Evolutionary conservation across 2,888 invertebrate genomes (phyloP), one percentile per base, ranked within the genome.

Genomic region (Drosophila tanythrix): DNA sequence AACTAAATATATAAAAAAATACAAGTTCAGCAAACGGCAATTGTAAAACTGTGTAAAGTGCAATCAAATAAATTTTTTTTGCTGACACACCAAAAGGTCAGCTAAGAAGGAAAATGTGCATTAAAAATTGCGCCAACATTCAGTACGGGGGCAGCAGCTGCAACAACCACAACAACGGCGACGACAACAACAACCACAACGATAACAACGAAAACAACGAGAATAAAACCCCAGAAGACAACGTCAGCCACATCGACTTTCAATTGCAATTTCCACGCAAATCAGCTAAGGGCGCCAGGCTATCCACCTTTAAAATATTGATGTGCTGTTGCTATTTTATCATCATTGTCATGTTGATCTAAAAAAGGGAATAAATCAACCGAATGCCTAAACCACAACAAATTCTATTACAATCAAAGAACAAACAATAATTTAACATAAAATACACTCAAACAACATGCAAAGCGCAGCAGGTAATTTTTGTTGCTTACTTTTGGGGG

Each of bases 251-350:
- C 53, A 50, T 77, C 38, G 62, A 79, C 25, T 76, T 78, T 27
- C 72, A 89, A 35, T 67, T 87, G 73, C 77, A 77, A 50, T 63
- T 89, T 53, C 86, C 85, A 50, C 82, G 71, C 56, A 78, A 76
- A 65, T 70, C 73, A 31, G 27, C 50, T 27, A 64, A 67, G 55
- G 58, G 70, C 53, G 60, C 55, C 33, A 82, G 78, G 38, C 52
- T 86, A 67, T 82, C 90, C 61, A 78, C 76, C 78, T 90, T 83
- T 65, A 90, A 90, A 73, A 83, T 90, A 43, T 70, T 86, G 15
- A 75, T 85, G 73, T 89, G 88, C 61, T 88, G 90, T 67, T 88
- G 90, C 71, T 88, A 90, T 67, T 70, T 90, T 15, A 78, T 88
- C 51, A 76, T 90, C 36, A 89, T 88, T 50, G 74, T 90, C 40